These are phyloP conservation scores for Oikopleura albicans DNA, from an alignment of 23 tunicate species.

Conservation along the genomic window DNA sequence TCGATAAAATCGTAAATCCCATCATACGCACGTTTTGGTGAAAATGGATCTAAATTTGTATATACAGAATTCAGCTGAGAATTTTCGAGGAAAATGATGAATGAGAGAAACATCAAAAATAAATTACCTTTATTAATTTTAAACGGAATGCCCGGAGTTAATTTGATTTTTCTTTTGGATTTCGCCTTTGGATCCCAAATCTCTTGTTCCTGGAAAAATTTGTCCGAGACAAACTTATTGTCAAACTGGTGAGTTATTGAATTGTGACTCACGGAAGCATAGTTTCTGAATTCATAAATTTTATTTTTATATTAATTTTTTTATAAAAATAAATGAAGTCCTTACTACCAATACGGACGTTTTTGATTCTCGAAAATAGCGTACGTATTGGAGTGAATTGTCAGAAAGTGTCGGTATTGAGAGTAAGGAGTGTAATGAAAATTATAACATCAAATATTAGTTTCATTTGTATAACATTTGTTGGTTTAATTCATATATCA, in stretches of 20 bases:
- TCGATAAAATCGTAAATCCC: constrained; percentile 7
- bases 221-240: constrained; percentile 7
- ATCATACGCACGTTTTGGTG: background rate
- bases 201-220: background rate
- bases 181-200: background rate
- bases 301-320: background rate
- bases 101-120: no score
- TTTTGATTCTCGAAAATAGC: no score
- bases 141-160: background rate
- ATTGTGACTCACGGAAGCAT: background rate
- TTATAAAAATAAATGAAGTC: no score
- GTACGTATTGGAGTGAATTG: no score
- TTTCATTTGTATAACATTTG: no score
- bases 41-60: constrained; percentile 16
- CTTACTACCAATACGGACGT: no score
- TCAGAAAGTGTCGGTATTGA: no score
- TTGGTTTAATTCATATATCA: no score
- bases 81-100: no score
- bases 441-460: no score
- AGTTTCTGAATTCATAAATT: background rate
- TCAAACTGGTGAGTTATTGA: constrained; percentile 1
- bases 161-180: background rate
- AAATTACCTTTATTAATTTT: background rate
- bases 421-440: no score
- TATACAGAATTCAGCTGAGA: no score